Evolutionary conservation across 2,888 invertebrate species (phyloP).

Genomic region (Coenonympha glycerion): DNA sequence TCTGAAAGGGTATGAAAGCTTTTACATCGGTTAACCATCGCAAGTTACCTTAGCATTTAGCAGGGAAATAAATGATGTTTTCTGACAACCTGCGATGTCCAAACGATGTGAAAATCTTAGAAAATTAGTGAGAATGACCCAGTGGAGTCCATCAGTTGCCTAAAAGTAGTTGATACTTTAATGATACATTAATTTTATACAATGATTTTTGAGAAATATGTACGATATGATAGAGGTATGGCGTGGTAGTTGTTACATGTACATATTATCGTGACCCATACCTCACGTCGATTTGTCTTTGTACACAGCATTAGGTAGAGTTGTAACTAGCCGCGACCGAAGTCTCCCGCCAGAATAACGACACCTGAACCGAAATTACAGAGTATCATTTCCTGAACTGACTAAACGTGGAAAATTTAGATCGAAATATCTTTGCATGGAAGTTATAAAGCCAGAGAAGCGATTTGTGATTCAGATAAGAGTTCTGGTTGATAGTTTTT

Average conservation of each 20-base stretch:
- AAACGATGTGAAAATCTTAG: too few relatives aligned
- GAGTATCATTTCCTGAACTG: not conserved
- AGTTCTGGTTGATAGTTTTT: too few relatives aligned
- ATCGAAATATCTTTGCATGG: not conserved
- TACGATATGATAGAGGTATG: constrained; percentile 2
- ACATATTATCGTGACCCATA: constrained; percentile 4
- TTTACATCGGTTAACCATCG: too few relatives aligned
- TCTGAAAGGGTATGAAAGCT: too few relatives aligned
- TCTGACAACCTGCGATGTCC: too few relatives aligned
- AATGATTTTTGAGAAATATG: not conserved
- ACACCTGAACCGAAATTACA: constrained; percentile 8
- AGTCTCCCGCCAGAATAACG: constrained; percentile 8
- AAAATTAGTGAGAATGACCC: too few relatives aligned
- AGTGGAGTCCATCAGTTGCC: too few relatives aligned
- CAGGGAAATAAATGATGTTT: too few relatives aligned
- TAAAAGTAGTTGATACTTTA: too few relatives aligned
- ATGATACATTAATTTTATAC: not conserved
- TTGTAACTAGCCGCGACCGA: constrained; percentile 5
- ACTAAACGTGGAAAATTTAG: not conserved
- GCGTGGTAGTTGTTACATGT: constrained; percentile 4
- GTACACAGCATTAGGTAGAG: constrained; percentile 2
- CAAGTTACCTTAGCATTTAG: too few relatives aligned
- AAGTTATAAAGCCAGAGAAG: not conserved
- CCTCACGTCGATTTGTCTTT: constrained; percentile 1
- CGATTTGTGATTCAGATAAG: not conserved